Conservation (phyloP, 2,888 invertebrate species). For the Drepana falcataria region DNA sequence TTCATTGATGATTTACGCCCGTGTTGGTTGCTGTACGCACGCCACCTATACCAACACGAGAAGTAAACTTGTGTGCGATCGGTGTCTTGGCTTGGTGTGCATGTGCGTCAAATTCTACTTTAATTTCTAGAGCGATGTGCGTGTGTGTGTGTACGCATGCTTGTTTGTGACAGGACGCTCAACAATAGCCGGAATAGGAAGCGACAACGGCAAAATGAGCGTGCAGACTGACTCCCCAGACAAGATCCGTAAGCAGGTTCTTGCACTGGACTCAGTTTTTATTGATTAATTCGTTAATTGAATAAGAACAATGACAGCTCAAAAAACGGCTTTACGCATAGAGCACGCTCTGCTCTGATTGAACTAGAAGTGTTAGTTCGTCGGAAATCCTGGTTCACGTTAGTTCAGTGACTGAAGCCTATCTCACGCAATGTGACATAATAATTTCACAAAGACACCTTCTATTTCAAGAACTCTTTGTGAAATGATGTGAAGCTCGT, state of each 20-base stretch:
- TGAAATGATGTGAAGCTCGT: neutral
- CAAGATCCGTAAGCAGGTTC: slow-evolving; percentile 66
- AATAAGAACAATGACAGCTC: slow-evolving; percentile 38
- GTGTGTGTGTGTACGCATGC: slow-evolving; percentile 49
- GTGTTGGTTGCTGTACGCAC: slow-evolving; percentile 28
- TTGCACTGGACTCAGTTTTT: slow-evolving; percentile 46
- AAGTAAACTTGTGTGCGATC: slow-evolving; percentile 20
- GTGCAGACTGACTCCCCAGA: slow-evolving; percentile 55
- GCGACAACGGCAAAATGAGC: slow-evolving; percentile 62
- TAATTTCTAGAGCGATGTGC: slow-evolving; percentile 21
- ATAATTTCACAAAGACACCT: too few relatives aligned
- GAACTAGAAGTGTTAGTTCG: slow-evolving; percentile 22
- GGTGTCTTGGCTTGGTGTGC: slow-evolving; percentile 9
- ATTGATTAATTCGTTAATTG: slow-evolving; percentile 47
- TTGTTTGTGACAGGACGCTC: slow-evolving; percentile 63
- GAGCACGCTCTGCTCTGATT: slow-evolving; percentile 43
- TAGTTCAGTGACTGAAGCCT: slow-evolving; percentile 21
- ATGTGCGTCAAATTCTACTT: slow-evolving; percentile 23
- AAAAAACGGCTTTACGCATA: slow-evolving; percentile 50
- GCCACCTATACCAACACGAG: slow-evolving; percentile 6
- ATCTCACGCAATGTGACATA: slow-evolving; percentile 2
- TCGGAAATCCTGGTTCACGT: slow-evolving; percentile 67
- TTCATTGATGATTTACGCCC: slow-evolving; percentile 56
- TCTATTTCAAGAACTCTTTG: too few relatives aligned
- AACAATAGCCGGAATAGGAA: slow-evolving; percentile 78